Evolutionary conservation across 2,113 vertebrate genomes (phyloP).

Genomic region (Callospermophilus lateralis): DNA sequence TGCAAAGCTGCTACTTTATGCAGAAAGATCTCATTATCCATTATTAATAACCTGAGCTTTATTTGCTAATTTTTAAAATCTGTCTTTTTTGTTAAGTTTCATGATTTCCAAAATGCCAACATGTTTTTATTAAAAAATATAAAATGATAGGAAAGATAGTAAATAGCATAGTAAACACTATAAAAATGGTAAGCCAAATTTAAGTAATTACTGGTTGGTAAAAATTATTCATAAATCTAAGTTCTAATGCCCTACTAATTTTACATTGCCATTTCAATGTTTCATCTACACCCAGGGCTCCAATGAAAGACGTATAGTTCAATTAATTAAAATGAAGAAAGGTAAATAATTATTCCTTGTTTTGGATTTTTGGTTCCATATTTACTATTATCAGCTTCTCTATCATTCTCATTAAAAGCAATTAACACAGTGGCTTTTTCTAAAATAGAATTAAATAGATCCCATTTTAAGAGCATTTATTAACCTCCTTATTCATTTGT

Average conservation of each 20-base stretch:
- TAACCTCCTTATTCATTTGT: not conserved
- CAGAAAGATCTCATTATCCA: not conserved
- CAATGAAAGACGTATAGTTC: not conserved
- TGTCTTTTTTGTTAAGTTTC: conserved; percentile 17
- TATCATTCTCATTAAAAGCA: conserved; percentile 2
- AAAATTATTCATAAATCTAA: not conserved
- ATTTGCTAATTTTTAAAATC: conserved; percentile 27
- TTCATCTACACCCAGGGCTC: not conserved
- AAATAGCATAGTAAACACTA: not conserved
- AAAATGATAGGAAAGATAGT: conserved; percentile 3
- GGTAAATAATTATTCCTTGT: not conserved
- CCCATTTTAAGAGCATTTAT: not conserved
- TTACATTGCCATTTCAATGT: conserved; percentile 30
- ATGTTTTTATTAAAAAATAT: not conserved
- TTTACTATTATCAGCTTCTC: not conserved
- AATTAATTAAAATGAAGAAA: not conserved
- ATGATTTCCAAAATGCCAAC: not conserved
- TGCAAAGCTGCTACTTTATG: conserved; percentile 38
- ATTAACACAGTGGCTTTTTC: conserved; percentile 24
- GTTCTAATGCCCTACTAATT: conserved; percentile 2
- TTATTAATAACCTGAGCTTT: not conserved
- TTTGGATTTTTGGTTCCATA: not conserved
- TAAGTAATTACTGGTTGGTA: not conserved
- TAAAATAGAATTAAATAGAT: not conserved
- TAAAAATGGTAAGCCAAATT: not conserved